Percentiles rank a stretch among this genome's conserved stretches.
Conservation (phyloP, 2,113 vertebrate genomes). For the Clarias gariepinus region DNA sequence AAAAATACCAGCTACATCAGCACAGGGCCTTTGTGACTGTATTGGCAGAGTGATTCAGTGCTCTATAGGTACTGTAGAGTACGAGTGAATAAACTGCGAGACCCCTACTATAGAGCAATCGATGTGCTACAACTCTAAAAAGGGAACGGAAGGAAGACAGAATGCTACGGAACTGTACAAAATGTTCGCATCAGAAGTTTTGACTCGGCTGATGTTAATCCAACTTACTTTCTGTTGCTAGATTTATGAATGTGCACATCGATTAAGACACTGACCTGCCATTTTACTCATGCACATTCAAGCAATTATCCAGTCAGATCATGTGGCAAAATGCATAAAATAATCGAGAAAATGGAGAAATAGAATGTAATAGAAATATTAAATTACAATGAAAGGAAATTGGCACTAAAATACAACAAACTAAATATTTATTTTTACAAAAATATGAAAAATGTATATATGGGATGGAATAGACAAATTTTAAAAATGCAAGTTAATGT, state of each 20-base stretch:
- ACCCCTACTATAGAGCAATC: slow-evolving; percentile 23
- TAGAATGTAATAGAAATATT: too few species aligned
- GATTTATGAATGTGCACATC: not conserved
- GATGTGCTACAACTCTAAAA: slow-evolving; percentile 26
- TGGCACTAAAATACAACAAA: too few species aligned
- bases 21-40: slow-evolving; percentile 1
- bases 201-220: not conserved
- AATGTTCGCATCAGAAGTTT: not conserved
- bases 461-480: too few species aligned
- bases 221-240: not conserved
- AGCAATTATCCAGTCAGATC: not conserved
- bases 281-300: not conserved
- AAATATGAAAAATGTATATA: too few species aligned
- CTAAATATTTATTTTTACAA: too few species aligned
- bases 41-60: slow-evolving; percentile 29
- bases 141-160: not conserved
- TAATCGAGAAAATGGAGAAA: not conserved
- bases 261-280: not conserved
- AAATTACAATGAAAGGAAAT: too few species aligned
- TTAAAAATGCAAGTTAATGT: too few species aligned
- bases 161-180: not conserved
- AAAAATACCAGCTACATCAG: slow-evolving; percentile 15
- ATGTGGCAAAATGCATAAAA: not conserved
- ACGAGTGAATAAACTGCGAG: slow-evolving; percentile 14
- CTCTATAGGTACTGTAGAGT: slow-evolving; percentile 11